Evolutionary conservation across 2,113 vertebrate genomes (phyloP).

Genomic region (Nycticorax nycticorax): DNA sequence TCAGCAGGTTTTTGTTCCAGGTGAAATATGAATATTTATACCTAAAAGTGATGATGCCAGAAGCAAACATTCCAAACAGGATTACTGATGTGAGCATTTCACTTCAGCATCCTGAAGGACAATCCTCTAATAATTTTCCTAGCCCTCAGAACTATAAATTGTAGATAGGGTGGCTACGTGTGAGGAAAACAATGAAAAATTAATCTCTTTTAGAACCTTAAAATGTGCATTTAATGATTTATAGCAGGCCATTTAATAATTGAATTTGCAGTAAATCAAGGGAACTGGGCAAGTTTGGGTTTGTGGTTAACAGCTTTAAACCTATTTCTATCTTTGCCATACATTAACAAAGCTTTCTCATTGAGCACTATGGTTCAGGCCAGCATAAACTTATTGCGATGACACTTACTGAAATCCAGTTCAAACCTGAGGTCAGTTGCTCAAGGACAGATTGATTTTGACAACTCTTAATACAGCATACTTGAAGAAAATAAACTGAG

Average conservation of each 20-base stretch:
- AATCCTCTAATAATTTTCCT: slow-evolving; percentile 16
- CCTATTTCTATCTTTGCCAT: background rate
- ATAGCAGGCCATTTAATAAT: slow-evolving; percentile 48
- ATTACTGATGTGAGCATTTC: slow-evolving; percentile 30
- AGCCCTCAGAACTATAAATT: slow-evolving; percentile 27
- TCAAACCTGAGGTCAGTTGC: background rate
- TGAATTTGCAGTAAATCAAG: slow-evolving; percentile 66
- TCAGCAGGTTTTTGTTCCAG: slow-evolving; percentile 67
- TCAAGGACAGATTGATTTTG: slow-evolving; percentile 7
- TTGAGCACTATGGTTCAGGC: background rate
- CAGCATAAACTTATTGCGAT: background rate
- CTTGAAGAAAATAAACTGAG: background rate
- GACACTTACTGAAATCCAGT: slow-evolving; percentile 10
- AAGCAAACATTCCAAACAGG: slow-evolving; percentile 50
- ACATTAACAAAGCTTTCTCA: background rate
- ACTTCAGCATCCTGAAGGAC: slow-evolving; percentile 27
- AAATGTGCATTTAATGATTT: slow-evolving; percentile 64
- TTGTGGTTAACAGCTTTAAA: slow-evolving; percentile 45
- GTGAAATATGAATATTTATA: slow-evolving; percentile 76
- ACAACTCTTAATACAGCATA: slow-evolving; percentile 8
- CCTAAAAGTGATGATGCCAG: slow-evolving; percentile 56
- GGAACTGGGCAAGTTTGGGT: slow-evolving; percentile 26
- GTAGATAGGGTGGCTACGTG: background rate
- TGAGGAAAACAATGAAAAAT: slow-evolving; percentile 52
- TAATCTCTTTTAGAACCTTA: slow-evolving; percentile 42